Base-by-base conservation (phyloP, 92 coral and sea anemone genomes). In the Heliopora coerulea region DNA sequence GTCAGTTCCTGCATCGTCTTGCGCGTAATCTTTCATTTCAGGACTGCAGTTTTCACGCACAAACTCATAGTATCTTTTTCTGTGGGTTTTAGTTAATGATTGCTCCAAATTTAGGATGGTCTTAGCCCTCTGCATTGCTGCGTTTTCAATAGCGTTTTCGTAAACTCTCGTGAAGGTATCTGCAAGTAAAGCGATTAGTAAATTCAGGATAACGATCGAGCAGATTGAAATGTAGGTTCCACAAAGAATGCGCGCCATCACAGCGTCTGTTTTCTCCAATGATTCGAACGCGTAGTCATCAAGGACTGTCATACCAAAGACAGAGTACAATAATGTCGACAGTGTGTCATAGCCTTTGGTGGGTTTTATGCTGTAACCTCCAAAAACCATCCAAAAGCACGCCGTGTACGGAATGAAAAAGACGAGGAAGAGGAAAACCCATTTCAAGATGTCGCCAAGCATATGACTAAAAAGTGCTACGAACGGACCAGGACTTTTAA, bases 101-200 rank as follows among this genome's bases (percentile, higher is more conserved):
- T 73, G 67, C 28, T 87, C 88, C 29, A 87, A 29, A 30, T 70
- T 79, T 37, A 79, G 91, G 70, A 87, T 40, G 3, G 83, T 86
- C 63, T 84, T 82, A 19, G 88, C 91, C 21, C 88, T 68, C 20
- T 87, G 88, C 88, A 87, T 83, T 4, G 79, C 82, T 19, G 91
- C 88, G 31, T 86, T 87, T 40, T 84, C 91, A 25, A 74, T 79
- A 0, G 91, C 88, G 49, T 87, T 87, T 44, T 87, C 91, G 61
- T 80, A 84, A 12, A 87, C 91, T n/a, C 91, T 85, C 44, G 85
- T 88, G 44, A 87, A 87, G 8, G 91, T 87, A 20, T 87, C 86
- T 14, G 91, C 79, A 59, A 87, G 59, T 14, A 87, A 63, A 27
- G 91, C 91, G 39, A 87, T 87, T 62, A 84, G 85, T 56, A 87